phyloP scores from a whole-genome alignment of 2,888 invertebrate species.

The Hipparchia sbordonii region DNA sequence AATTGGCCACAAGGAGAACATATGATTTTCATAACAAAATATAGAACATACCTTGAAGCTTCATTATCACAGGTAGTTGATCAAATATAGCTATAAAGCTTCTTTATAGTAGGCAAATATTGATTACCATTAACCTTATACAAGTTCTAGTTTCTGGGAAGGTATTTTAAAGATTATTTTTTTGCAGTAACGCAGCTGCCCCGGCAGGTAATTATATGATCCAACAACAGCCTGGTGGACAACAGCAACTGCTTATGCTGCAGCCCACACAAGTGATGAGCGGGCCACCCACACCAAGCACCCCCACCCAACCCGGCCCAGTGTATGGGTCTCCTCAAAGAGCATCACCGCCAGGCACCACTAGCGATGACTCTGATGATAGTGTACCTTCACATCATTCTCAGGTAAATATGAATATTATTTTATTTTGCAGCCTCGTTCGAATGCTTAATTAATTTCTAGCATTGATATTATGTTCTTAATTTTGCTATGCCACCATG shows the following conservation, averaged over 20 bases:
- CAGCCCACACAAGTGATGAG: slow-evolving; percentile 79
- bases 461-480: background rate
- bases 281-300: slow-evolving; percentile 73
- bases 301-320: slow-evolving; percentile 67
- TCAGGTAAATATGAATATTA: slow-evolving; percentile 58
- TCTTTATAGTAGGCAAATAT: background rate
- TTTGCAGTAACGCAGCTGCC: slow-evolving; percentile 75
- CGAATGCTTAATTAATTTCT: background rate
- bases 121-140: background rate
- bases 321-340: slow-evolving; percentile 84
- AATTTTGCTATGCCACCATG: background rate
- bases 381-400: slow-evolving; percentile 86
- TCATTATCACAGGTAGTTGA: too few relatives aligned
- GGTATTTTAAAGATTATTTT: background rate
- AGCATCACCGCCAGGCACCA: slow-evolving; percentile 87
- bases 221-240: slow-evolving; percentile 83
- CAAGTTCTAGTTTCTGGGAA: too few relatives aligned
- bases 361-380: slow-evolving; percentile 94
- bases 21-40: too few relatives aligned
- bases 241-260: slow-evolving; percentile 80
- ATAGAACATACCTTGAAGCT: too few relatives aligned
- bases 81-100: too few relatives aligned
- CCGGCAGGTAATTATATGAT: slow-evolving; percentile 84
- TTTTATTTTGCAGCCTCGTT: too few relatives aligned
- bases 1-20: too few relatives aligned